Base-by-base conservation (phyloP, 1,140 invertebrate species). In the Ceratosolen solmsi region DNA sequence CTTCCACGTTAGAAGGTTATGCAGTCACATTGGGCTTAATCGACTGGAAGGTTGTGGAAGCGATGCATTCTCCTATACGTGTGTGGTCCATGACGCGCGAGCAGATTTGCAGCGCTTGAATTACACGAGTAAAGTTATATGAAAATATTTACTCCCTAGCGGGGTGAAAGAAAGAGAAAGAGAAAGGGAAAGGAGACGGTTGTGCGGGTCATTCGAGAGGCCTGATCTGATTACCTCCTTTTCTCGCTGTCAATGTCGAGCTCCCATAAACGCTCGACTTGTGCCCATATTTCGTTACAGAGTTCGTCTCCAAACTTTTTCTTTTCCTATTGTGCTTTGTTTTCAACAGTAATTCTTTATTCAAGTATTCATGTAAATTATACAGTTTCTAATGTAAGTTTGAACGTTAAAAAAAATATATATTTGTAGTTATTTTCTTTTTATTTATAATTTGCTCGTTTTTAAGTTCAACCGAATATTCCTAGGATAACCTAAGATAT, bases 141-240 rank as follows among this genome's bases (percentile, higher is more conserved):
- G 90, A 91, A 90, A 91, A 91, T 90, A 89, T 91, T 90, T 90
- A 89, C 88, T 85, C 83, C 84, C 84, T 82, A 85, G 83, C 81
- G 85, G 87, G 87, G 2, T 33, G 33, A 5, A 36, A 36, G 63
- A 4, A 15, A 65, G 17, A 65, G 33, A 38, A 25, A n/a, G 33
- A 38, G 8, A 38, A 17, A n/a, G 22, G 22, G n/a, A 33, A n/a
- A 8, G 7, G 63, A 38, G 63, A n/a, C 1, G 27, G 1, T 33
- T 30, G 22, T 85, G 82, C 84, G 85, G 87, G 89, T 90, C 89
- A 91, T 88, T 89, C 85, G 90, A 91, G 87, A 90, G 88, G 75
- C 79, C 84, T 84, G 89, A 90, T 91, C 89, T 88, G 86, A 88
- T 91, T 90, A 90, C 89, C 79, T 70, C 82, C 83, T 86, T 86